Evolutionary conservation across 2,888 invertebrate species (phyloP).

Genomic region (Dusona sp.): DNA sequence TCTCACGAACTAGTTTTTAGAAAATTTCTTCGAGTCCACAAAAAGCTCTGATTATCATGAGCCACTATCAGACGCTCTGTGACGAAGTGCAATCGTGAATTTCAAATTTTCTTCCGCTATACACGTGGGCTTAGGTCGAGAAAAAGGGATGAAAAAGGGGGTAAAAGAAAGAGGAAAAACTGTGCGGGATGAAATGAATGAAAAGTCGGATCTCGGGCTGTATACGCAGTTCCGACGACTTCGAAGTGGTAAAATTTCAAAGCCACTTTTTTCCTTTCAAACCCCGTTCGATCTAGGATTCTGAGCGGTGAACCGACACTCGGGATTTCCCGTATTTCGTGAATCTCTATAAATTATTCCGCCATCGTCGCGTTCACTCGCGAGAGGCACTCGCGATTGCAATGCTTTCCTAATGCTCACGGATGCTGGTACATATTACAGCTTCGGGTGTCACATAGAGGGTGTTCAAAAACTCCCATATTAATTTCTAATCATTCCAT

Average conservation of each 20-base stretch:
- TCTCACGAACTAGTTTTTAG: not conserved
- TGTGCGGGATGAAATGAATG: constrained; percentile 15
- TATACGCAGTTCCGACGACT: constrained; percentile 23
- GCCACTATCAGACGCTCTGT: not conserved
- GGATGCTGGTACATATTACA: constrained; percentile 8
- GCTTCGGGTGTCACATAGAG: constrained; percentile 3
- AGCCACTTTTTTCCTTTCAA: constrained; percentile 59
- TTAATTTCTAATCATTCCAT: not conserved
- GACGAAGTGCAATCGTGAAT: constrained; percentile 17
- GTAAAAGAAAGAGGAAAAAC: constrained; percentile 10
- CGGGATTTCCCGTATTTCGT: constrained; percentile 46
- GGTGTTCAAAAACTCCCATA: not conserved
- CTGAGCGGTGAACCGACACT: constrained; percentile 59
- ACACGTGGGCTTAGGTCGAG: not conserved
- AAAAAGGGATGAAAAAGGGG: constrained; percentile 8
- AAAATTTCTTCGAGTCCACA: not conserved
- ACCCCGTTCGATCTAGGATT: constrained; percentile 45
- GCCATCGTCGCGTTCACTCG: constrained; percentile 56
- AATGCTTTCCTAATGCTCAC: constrained; percentile 28
- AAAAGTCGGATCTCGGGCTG: constrained; percentile 19
- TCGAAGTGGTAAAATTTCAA: constrained; percentile 57
- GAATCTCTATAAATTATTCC: constrained; percentile 64
- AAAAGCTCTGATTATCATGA: constrained; percentile 7
- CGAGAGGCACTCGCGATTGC: constrained; percentile 40
- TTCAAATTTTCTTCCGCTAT: not conserved